Percentiles rank a stretch among this genome's conserved stretches.
Evolutionary conservation across 2,113 vertebrate species (phyloP).

Genomic region (Arothron firmamentum): DNA sequence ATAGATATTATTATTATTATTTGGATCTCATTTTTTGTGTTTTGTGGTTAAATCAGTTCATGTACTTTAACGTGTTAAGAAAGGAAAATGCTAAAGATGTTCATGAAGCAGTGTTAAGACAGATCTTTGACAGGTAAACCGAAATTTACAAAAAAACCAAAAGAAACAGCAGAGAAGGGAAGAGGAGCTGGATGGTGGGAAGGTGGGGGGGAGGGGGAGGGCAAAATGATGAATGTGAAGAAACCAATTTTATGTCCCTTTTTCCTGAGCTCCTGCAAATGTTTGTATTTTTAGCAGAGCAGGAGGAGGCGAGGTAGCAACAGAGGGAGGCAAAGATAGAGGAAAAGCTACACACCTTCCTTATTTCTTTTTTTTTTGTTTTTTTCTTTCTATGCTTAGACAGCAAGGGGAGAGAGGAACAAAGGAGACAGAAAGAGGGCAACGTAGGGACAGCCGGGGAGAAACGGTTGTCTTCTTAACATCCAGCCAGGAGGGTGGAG

Average conservation of each 20-base stretch:
- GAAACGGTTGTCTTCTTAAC: conserved; percentile 27
- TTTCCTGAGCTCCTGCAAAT: conserved; percentile 24
- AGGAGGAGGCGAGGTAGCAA: background rate
- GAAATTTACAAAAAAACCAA: too few relatives aligned
- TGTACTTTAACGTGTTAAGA: background rate
- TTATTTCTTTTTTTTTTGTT: background rate
- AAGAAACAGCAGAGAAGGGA: too few relatives aligned
- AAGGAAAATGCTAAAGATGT: background rate
- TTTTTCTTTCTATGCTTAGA: conserved; percentile 6
- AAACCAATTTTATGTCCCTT: conserved; percentile 13
- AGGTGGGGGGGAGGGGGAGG: background rate
- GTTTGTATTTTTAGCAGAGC: conserved; percentile 24
- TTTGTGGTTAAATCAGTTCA: too few relatives aligned
- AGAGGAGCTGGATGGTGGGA: background rate
- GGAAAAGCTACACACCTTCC: background rate
- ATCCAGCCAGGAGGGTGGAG: conserved; percentile 20
- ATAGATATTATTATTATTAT: too few relatives aligned
- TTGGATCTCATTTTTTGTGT: too few relatives aligned
- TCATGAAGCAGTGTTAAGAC: background rate
- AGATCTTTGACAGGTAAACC: background rate
- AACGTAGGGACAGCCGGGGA: background rate
- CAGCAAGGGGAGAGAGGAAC: conserved; percentile 5
- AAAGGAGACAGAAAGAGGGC: conserved; percentile 5
- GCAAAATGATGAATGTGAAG: conserved; percentile 4
- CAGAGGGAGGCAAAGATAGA: background rate